phyloP scores from a whole-genome alignment of 2,113 vertebrate genomes.

The Speoplatyrhinus poulsoni region DNA sequence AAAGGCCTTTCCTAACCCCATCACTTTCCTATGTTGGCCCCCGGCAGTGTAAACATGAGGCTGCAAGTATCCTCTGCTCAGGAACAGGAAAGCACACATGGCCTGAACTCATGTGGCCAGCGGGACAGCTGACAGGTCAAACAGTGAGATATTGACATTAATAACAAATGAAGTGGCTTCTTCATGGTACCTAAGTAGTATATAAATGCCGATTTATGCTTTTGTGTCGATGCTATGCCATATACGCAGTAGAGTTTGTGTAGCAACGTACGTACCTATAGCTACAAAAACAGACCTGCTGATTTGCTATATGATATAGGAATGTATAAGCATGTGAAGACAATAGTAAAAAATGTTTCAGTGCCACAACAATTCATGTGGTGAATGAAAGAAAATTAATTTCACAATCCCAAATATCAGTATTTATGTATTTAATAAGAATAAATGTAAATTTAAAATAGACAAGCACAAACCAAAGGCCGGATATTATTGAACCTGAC shows the following conservation, averaged over 20 bases:
- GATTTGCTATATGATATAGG: not conserved
- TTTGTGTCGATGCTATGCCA: too few relatives aligned
- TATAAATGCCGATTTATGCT: too few relatives aligned
- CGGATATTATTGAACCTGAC: too few relatives aligned
- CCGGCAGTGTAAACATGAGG: slow-evolving; percentile 62
- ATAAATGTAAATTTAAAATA: too few relatives aligned
- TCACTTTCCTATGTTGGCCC: slow-evolving; percentile 50
- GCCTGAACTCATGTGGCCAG: slow-evolving; percentile 47
- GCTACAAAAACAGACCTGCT: not conserved
- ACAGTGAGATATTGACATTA: slow-evolving; percentile 22
- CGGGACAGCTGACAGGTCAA: slow-evolving; percentile 39
- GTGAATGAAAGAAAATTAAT: slow-evolving; percentile 9
- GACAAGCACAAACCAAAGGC: too few relatives aligned
- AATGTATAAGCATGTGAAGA: not conserved
- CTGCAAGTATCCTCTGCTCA: slow-evolving; percentile 42
- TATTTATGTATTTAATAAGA: too few relatives aligned
- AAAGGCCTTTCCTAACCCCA: slow-evolving; percentile 30
- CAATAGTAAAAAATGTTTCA: slow-evolving; percentile 9
- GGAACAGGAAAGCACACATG: slow-evolving; percentile 51
- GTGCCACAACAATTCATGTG: slow-evolving; percentile 1
- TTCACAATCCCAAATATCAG: too few relatives aligned
- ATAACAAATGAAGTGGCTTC: not conserved
- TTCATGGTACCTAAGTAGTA: not conserved
- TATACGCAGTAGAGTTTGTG: too few relatives aligned
- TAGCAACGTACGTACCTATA: too few relatives aligned